These are phyloP conservation scores for Agrotis segetum DNA, from an alignment of 2,888 invertebrate genomes.

Conservation along the genomic window DNA sequence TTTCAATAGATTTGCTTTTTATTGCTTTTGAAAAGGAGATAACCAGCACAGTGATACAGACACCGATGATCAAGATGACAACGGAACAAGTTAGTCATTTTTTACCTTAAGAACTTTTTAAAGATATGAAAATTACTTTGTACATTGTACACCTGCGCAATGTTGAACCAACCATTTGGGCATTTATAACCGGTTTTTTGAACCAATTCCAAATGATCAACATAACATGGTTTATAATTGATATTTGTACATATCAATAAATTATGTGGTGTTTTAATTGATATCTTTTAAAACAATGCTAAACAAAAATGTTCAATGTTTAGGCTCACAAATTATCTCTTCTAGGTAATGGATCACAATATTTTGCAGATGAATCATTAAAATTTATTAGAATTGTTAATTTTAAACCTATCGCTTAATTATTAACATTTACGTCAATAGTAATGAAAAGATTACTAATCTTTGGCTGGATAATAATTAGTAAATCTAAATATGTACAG, in stretches of 20 bases:
- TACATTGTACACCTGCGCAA: too few relatives aligned
- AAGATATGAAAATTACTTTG: background rate
- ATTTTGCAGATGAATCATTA: background rate
- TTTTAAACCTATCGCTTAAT: background rate
- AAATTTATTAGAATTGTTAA: background rate
- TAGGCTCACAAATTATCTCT: background rate
- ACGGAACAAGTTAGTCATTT: too few relatives aligned
- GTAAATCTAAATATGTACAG: conserved; percentile 3
- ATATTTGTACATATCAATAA: background rate
- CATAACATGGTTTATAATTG: too few relatives aligned
- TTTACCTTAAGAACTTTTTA: background rate
- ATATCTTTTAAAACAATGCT: background rate
- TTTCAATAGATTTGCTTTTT: conserved; percentile 2
- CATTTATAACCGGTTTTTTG: too few relatives aligned
- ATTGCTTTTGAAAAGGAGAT: conserved; percentile 5
- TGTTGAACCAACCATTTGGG: too few relatives aligned
- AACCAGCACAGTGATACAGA: too few relatives aligned
- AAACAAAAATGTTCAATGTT: background rate
- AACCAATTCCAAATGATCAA: too few relatives aligned
- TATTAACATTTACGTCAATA: background rate
- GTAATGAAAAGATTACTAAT: conserved; percentile 5
- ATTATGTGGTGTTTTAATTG: background rate
- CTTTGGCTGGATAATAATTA: background rate
- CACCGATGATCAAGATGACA: too few relatives aligned
- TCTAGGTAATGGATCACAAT: background rate